Evolutionary conservation across 2,797 vertebrate genomes (phyloP), one percentile per base, ranked within the genome.

Genomic region (Gadopsis marmoratus): DNA sequence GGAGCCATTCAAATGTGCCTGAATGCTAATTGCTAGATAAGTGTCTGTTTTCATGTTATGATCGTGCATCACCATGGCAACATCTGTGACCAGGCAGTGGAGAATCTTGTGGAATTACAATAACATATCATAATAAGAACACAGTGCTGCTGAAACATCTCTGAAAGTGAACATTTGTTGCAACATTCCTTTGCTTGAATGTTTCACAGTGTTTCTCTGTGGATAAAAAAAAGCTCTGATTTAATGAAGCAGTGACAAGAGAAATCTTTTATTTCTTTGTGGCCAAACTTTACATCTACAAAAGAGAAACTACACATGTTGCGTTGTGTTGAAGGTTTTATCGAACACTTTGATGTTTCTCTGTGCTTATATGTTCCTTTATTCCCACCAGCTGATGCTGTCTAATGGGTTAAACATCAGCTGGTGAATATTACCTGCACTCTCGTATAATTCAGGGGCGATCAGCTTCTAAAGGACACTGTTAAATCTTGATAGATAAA

Each of bases 31-130:
- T 55, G 50, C 67, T 16, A 48, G 50, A 58, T 75, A 53, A 81
- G 47, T 43, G 47, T 50, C 54, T 71, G 43, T 75, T 65, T 66
- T 60, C 54, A 54, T 74, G 37, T 61, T 51, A 71, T 31, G 33
- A 23, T 51, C 2, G 1, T 54, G 72, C 59, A 64, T 87, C 82
- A 66, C 89, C 74, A 67, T 77, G 60, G 86, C 79, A 88, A 88
- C 78, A 64, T 33, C 13, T 10, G 14, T 56, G 77, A 66, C 29
- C 14, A 29, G 7, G 58, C n/a, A 55, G 50, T n/a, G 23, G 21
- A 58, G 1, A 37, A 14, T 60, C 7, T 17, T 3, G 37, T 4
- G 21, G 17, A 39, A 41, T n/a, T n/a, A 9, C 21, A 39, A 48
- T 51, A n/a, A 48, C 6, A 53, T 7, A 31, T 13, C 23, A 23